Conservation (phyloP, 2,888 invertebrate genomes). For the Eledone cirrhosa region DNA sequence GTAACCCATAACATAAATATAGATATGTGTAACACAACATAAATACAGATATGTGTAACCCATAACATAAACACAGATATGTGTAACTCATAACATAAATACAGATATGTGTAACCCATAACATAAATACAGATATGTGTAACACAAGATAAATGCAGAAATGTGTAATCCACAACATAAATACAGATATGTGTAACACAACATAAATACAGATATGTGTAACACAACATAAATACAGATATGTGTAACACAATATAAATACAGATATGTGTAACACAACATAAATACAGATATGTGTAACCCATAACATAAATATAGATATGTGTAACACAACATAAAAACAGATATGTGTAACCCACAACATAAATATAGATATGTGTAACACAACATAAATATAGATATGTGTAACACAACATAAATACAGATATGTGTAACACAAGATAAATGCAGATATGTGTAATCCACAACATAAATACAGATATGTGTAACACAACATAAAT, state of each 20-base stretch:
- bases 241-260: neutral
- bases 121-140: neutral
- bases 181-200: neutral
- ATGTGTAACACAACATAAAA: too few relatives aligned
- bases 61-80: neutral
- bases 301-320: neutral
- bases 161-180: neutral
- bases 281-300: neutral
- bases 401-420: too few relatives aligned
- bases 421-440: neutral
- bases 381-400: too few relatives aligned
- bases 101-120: neutral
- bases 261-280: neutral
- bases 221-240: neutral
- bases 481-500: too few relatives aligned
- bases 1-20: neutral
- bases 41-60: neutral
- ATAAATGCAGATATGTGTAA: neutral
- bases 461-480: neutral
- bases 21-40: neutral
- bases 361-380: too few relatives aligned
- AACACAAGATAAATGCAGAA: neutral
- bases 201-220: neutral
- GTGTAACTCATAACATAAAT: neutral
- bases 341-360: neutral